Evolutionary conservation across 2,888 invertebrate species (phyloP).

Genomic region (Sphaeridia pumilis): DNA sequence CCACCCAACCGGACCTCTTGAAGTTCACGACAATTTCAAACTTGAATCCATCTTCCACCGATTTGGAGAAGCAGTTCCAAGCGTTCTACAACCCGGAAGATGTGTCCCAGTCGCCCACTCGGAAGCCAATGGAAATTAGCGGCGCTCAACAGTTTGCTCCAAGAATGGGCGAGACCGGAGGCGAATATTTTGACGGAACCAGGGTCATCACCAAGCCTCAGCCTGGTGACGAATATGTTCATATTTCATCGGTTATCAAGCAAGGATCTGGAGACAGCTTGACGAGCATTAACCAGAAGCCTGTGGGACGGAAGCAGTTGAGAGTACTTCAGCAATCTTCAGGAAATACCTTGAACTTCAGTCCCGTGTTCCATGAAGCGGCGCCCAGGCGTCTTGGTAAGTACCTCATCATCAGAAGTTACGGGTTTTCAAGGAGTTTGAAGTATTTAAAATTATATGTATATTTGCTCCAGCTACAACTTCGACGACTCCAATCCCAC

Average conservation of each 20-base stretch:
- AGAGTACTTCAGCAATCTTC: slow-evolving; percentile 30
- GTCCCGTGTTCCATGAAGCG: slow-evolving; percentile 26
- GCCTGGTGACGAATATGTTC: slow-evolving; percentile 32
- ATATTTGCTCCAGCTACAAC: not conserved
- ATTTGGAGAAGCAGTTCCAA: slow-evolving; percentile 19
- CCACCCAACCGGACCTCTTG: slow-evolving; percentile 29
- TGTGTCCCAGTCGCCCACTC: slow-evolving; percentile 16
- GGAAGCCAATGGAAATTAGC: slow-evolving; percentile 10
- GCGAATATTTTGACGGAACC: slow-evolving; percentile 4
- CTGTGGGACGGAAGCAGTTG: slow-evolving; percentile 24
- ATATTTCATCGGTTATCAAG: slow-evolving; percentile 16
- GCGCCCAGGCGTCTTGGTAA: not conserved
- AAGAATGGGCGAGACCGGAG: not conserved
- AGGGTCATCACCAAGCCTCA: slow-evolving; percentile 23
- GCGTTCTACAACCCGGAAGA: slow-evolving; percentile 11
- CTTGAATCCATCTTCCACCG: slow-evolving; percentile 24
- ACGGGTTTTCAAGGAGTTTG: not conserved
- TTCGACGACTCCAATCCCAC: slow-evolving; percentile 15
- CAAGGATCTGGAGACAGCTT: slow-evolving; percentile 15
- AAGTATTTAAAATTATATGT: not conserved
- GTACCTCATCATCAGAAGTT: not conserved
- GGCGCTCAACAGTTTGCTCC: slow-evolving; percentile 2
- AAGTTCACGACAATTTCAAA: slow-evolving; percentile 35
- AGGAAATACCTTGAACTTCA: slow-evolving; percentile 33
- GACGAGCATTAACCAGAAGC: slow-evolving; percentile 29